These are phyloP conservation scores for Corella eumyota DNA, from an alignment of 23 tunicate species.

Conservation along the genomic window DNA sequence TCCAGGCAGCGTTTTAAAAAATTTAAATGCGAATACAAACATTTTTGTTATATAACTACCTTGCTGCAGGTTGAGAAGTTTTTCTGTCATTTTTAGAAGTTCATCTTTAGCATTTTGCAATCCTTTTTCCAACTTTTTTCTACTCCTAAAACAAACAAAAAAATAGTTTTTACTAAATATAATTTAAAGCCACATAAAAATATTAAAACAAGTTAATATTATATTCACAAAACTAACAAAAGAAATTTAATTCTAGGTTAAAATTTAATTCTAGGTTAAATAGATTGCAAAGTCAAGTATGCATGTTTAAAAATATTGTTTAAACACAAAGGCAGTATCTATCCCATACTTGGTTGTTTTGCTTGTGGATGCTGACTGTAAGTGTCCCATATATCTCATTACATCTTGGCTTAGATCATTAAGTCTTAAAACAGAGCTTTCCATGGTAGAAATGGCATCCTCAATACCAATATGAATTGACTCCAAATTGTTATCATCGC, in stretches of 20 bases:
- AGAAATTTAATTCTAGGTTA: too few species aligned
- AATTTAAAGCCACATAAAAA: too few species aligned
- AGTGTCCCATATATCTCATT: constrained; percentile 35
- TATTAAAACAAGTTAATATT: too few species aligned
- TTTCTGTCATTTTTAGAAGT: constrained; percentile 52
- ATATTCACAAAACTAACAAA: too few species aligned
- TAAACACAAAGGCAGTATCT: too few species aligned
- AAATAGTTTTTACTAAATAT: too few species aligned
- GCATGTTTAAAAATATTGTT: too few species aligned
- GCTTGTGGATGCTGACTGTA: constrained; percentile 39
- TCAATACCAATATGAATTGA: constrained; percentile 25
- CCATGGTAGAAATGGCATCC: constrained; percentile 49
- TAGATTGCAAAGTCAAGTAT: too few species aligned
- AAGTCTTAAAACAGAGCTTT: constrained; percentile 19
- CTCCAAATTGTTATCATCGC: constrained; percentile 25
- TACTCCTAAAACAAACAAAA: constrained; percentile 16
- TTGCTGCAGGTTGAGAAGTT: constrained; percentile 39
- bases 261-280: too few species aligned
- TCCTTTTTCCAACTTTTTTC: constrained; percentile 58
- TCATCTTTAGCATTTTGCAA: constrained; percentile 61
- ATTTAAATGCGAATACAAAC: too few species aligned
- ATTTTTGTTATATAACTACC: too few species aligned
- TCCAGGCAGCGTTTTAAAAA: too few species aligned
- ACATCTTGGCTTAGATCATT: constrained; percentile 44
- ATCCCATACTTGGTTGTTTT: constrained; percentile 70